Evolutionary conservation across 1,140 invertebrate genomes (phyloP), one percentile per base, ranked within the genome.

Genomic region (Ectropis grisescens): DNA sequence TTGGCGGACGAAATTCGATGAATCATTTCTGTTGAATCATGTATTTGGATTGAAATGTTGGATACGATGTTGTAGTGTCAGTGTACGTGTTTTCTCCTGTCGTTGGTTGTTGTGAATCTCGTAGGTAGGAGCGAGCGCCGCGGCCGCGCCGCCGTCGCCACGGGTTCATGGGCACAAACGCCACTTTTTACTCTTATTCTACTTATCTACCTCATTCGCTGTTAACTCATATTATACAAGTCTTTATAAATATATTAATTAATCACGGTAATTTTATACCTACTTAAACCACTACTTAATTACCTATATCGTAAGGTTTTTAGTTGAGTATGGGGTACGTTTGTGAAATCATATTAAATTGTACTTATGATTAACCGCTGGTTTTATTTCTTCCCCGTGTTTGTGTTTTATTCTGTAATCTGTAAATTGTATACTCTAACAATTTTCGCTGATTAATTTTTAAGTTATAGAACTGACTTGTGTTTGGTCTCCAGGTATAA

Each of bases 321-420:
- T 75, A 68, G 64, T 80, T 76, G 48, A 61, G 16, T 78, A 71
- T 56, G 68, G 70, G 74, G 70, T 71, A 80, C 58, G 70, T 80
- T 80, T 80, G 72, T 80, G 75, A 66, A 75, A 71, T 58, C 48
- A 58, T 72, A 79, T 80, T 75, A 80, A 72, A 80, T 74, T 76
- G 75, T 78, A 80, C 75, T 80, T 80, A 78, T 75, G 57, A 74
- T 69, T 66, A 64, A 80, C 36, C 66, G 75, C 36, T 70, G 13
- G 68, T 76, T 70, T 75, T 48, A 72, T 78, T 72, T 57, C 12
- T 8, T 32, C 13, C 12, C 10, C n/a, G 24, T 27, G 11, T 23
- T 41, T 30, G 16, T 26, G 11, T 28, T 10, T n/a, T n/a, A n/a
- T n/a, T n/a, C n/a, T n/a, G n/a, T n/a, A n/a, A n/a, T n/a, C n/a